Percentiles rank a stretch among this genome's conserved stretches.
These are phyloP conservation scores for Drosophila pectinifera DNA, from an alignment of 1,140 invertebrate genomes.

Conservation along the genomic window DNA sequence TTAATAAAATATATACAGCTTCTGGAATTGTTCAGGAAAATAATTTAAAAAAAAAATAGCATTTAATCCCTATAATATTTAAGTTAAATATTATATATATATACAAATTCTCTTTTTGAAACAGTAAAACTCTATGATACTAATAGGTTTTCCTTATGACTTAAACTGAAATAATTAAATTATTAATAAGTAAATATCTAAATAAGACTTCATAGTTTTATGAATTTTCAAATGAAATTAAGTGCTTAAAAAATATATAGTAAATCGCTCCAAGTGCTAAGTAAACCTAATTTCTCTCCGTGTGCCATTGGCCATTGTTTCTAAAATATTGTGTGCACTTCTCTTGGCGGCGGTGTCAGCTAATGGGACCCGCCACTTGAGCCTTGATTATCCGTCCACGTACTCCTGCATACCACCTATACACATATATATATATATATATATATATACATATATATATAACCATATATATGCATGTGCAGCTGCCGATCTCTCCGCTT, in stretches of 20 bases:
- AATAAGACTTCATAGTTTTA: not conserved
- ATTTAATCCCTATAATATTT: too few relatives aligned
- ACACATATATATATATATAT: not conserved
- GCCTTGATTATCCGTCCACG: constrained; percentile 58
- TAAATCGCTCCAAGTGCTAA: not conserved
- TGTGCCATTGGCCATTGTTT: constrained; percentile 60
- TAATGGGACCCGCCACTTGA: constrained; percentile 78
- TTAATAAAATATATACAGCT: too few relatives aligned
- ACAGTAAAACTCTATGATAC: too few relatives aligned
- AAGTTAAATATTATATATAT: too few relatives aligned
- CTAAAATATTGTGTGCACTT: constrained; percentile 77
- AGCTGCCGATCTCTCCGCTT: constrained; percentile 37
- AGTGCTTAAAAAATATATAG: not conserved
- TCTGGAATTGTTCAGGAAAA: too few relatives aligned
- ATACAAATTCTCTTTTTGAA: too few relatives aligned
- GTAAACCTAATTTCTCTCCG: not conserved
- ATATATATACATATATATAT: not conserved
- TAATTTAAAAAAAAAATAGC: too few relatives aligned
- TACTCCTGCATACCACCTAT: not conserved
- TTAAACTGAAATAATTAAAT: too few relatives aligned
- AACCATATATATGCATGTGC: too few relatives aligned
- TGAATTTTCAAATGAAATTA: too few relatives aligned
- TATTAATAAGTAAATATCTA: not conserved
- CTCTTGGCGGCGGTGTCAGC: constrained; percentile 61
- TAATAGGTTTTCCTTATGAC: too few relatives aligned